Base-by-base conservation (phyloP, 2,888 invertebrate genomes). In the Rotaria socialis region DNA sequence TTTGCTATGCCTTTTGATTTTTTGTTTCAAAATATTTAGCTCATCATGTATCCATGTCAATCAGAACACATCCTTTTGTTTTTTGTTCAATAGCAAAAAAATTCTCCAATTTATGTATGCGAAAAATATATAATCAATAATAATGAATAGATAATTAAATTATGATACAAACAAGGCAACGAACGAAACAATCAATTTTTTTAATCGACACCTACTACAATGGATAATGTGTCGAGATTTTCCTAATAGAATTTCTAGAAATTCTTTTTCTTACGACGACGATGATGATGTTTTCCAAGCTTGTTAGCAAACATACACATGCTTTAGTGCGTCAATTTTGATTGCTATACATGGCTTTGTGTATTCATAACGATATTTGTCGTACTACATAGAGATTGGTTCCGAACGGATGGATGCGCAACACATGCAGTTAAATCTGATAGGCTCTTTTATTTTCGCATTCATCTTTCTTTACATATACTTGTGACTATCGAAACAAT, bases 111-210 rank as follows among this genome's bases (percentile, higher is more conserved):
- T 52, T 52, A 52, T 16, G 0, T 52, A 55, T 8, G 5, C 19
- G 55, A 55, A 55, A 6, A 55, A 55, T 2, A 35, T 55, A 55
- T 55, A 55, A 55, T 55, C 16, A 55, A 55, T 55, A 6, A 55
- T 55, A 22, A 55, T 67, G 67, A 67, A 35, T 67, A 67, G 35
- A 67, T 67, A 67, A 67, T 67, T 67, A 19, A 67, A 67, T 67
- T 67, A 67, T 67, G 19, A 41, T 35, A 67, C 35, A 41, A 67
- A 35, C 5, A 35, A 67, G 35, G 27, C 11, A 67, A 67, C 27
- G 67, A 67, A 67, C 0, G 27, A 67, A 27, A 67, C 27, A 67
- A 67, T 67, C 67, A 27, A 6, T 67, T 67, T 67, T 35, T 67
- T 67, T 35, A 35, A 67, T 67, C 67, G 19, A 67, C 16, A 67